Evolutionary conservation across 2,113 vertebrate species (phyloP).

Genomic region (Columba janthina): DNA sequence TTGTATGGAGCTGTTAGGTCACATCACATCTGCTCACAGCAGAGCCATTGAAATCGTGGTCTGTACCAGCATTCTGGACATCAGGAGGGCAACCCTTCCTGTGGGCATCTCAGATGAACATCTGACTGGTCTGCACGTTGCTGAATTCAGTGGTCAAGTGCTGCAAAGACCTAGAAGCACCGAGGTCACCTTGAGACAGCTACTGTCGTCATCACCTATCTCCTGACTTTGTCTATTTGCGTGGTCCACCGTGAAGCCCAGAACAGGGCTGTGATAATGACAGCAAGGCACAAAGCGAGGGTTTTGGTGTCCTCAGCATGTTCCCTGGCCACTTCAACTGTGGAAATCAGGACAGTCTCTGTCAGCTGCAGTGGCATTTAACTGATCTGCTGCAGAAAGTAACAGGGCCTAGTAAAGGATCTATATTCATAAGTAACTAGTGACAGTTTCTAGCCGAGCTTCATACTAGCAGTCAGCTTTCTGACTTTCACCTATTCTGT

Average conservation of each 20-base stretch:
- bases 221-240: not conserved
- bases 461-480: not conserved
- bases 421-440: not conserved
- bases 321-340: not conserved
- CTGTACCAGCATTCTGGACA: not conserved
- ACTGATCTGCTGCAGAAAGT: not conserved
- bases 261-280: not conserved
- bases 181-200: not conserved
- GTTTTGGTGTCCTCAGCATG: not conserved
- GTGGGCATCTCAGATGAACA: not conserved
- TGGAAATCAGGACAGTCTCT: not conserved
- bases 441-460: not conserved
- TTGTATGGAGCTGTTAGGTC: not conserved
- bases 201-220: not conserved
- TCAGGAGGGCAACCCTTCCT: not conserved
- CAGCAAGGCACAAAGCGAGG: fast-evolving
- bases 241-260: not conserved
- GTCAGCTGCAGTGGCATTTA: not conserved
- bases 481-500: not conserved
- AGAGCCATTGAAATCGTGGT: not conserved
- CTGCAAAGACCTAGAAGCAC: not conserved
- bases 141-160: not conserved
- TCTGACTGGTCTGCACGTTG: fast-evolving
- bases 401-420: not conserved
- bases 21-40: not conserved